Percentiles rank a stretch among this genome's conserved stretches.
Conservation (phyloP, 1,140 invertebrate species). For the Solen grandis region DNA sequence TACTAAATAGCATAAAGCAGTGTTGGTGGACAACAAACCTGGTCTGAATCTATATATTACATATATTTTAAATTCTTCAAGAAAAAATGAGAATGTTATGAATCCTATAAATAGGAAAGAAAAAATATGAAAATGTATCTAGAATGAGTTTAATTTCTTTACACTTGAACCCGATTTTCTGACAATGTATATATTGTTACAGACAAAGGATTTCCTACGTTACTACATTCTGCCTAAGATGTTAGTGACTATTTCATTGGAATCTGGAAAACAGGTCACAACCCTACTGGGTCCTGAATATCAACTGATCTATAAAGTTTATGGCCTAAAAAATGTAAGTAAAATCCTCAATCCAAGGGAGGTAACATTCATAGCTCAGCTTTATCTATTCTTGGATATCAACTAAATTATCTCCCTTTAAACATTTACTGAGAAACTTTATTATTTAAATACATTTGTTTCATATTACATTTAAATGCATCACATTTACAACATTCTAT, state of each 20-base stretch:
- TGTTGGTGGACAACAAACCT: too few relatives aligned
- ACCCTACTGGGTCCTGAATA: conserved; percentile 38
- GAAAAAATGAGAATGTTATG: too few relatives aligned
- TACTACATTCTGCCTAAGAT: conserved; percentile 25
- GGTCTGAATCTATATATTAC: too few relatives aligned
- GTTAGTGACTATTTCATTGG: not conserved
- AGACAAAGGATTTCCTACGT: conserved; percentile 39
- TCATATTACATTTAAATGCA: not conserved
- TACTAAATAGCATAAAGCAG: too few relatives aligned
- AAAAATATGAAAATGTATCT: too few relatives aligned
- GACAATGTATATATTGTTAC: too few relatives aligned
- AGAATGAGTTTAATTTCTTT: too few relatives aligned
- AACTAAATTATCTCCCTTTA: not conserved
- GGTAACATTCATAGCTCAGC: not conserved
- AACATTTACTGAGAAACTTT: not conserved
- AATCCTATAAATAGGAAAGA: too few relatives aligned
- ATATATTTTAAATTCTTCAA: too few relatives aligned
- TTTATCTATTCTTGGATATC: not conserved
- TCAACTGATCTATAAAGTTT: conserved; percentile 14
- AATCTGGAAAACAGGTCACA: not conserved
- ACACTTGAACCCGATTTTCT: too few relatives aligned
- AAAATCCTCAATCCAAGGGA: not conserved
- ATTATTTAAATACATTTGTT: not conserved
- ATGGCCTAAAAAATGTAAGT: conserved; percentile 7
- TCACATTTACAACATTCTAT: not conserved